Percentiles rank a stretch among this genome's conserved stretches.
phyloP scores from a whole-genome alignment of 2,797 vertebrate genomes.

The Sebastes iracundus region DNA sequence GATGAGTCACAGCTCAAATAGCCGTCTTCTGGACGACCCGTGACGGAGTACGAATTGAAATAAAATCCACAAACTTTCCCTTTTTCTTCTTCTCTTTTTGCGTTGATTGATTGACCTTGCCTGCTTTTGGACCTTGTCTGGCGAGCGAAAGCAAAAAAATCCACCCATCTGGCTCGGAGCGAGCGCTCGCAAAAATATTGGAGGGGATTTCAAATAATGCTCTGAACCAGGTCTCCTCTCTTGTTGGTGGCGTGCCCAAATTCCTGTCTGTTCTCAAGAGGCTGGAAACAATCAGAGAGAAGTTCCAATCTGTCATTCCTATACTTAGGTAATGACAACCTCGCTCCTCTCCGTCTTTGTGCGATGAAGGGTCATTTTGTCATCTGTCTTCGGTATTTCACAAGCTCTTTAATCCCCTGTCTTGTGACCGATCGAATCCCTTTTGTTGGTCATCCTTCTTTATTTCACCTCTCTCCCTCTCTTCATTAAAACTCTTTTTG shows the following conservation, averaged over 20 bases:
- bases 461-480: neutral
- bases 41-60: slow-evolving; percentile 29
- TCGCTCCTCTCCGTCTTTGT: slow-evolving; percentile 58
- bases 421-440: slow-evolving; percentile 51
- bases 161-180: slow-evolving; percentile 61
- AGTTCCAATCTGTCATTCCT: slow-evolving; percentile 73
- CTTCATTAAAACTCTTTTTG: neutral
- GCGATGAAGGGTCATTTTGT: slow-evolving; percentile 72
- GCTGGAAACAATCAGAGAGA: slow-evolving; percentile 75
- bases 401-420: slow-evolving; percentile 64
- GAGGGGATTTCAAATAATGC: slow-evolving; percentile 58
- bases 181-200: slow-evolving; percentile 53
- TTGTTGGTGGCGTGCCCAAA: slow-evolving; percentile 72
- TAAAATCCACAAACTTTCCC: slow-evolving; percentile 26
- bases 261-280: slow-evolving; percentile 78
- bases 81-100: slow-evolving; percentile 4
- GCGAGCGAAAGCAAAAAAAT: slow-evolving; percentile 25
- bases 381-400: slow-evolving; percentile 68
- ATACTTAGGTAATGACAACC: slow-evolving; percentile 73
- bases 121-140: slow-evolving; percentile 37
- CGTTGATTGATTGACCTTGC: slow-evolving; percentile 46
- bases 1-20: slow-evolving; percentile 38
- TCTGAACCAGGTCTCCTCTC: slow-evolving; percentile 63
- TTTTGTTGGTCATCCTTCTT: slow-evolving; percentile 44
- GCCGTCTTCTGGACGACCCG: slow-evolving; percentile 53